Base-by-base conservation (phyloP, 2,797 vertebrate species). In the Gadopsis bispinosus region DNA sequence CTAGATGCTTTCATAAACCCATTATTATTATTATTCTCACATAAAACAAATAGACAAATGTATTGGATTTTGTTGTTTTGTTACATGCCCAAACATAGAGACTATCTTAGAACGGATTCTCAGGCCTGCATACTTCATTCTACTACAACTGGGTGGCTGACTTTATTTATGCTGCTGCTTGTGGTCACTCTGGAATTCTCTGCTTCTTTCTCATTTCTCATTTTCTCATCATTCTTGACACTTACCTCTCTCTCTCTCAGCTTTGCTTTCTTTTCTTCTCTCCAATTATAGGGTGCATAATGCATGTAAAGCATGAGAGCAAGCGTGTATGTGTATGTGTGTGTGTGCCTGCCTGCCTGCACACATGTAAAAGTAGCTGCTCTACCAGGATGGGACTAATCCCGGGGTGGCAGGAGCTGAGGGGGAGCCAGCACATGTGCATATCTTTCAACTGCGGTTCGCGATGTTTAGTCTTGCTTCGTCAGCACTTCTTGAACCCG, bases 401-500 rank as follows among this genome's bases (percentile, higher is more conserved):
- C 89, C 91, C 66, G 17, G 76, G 74, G 86, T 87, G 87, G 83
- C 88, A 83, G 84, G 77, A 76, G 83, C 8, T 70, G 53, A 77
- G 70, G 73, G 81, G 82, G 74, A 76, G 80, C 69, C 85, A 87
- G 90, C 95, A 95, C 95, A 95, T 91, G 94, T 89, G 61, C 91
- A 91, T 85, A 95, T 94, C 95, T 95, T 90, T 93, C 93, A 88
- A 93, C 92, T 90, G 91, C 37, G 92, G 83, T 89, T 85, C 83
- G 92, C 9, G 78, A 88, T 94, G 95, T 95, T 96, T 96, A 93
- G 96, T 96, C 94, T 96, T 95, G 94, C 95, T 88, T 94, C 80
- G 92, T 97, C 96, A 96, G 95, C 95, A 94, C 83, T 91, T 95
- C 92, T 96, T 97, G 96, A 97, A 95, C 90, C 75, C 76, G 67